Evolutionary conservation across 2,888 invertebrate species (phyloP), one percentile per base, ranked within the genome.

Genomic region (Pegoplata infirma): DNA sequence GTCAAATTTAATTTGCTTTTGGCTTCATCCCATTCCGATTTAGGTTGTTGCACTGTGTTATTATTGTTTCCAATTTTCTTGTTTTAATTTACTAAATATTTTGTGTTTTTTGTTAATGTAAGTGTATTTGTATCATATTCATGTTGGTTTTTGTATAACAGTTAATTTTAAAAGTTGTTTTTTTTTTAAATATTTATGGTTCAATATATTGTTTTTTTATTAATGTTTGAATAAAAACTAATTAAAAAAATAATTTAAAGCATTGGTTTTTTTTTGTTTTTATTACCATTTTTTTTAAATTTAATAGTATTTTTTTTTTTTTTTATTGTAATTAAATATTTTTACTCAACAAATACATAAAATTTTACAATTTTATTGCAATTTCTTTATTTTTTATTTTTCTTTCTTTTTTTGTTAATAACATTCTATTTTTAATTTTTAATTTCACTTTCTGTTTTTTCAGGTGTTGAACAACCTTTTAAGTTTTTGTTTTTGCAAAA

Each of bases 391-490:
- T 40, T n/a, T 36, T 2, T 12, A 3, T 36, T 12, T 36, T 12
- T 12, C 12, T 36, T 36, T 12, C 10, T 8, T 12, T 12, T 28
- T 4, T 1, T 32, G 10, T 36, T 12, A n/a, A n/a, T 40, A 3
- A 40, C 36, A n/a, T 40, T 40, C 36, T 40, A 4, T 40, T 40
- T n/a, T 40, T 40, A 40, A 25, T 1, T 40, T 53, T 16, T 59
- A n/a, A n/a, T n/a, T n/a, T n/a, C n/a, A n/a, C n/a, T n/a, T n/a
- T n/a, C n/a, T n/a, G n/a, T n/a, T n/a, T 55, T 25, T 59, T 69
- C 25, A 53, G 69, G 69, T 44, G 53, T 53, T 69, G 44, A 69
- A 69, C 69, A 69, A 69, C 69, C 69, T 51, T 59, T n/a, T 46
- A 59, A 44, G 59, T 59, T 59, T 47, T 47, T 46, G 59, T 23